These are phyloP conservation scores for Anas bernieri DNA, from an alignment of 2,797 vertebrate species.

Conservation along the genomic window DNA sequence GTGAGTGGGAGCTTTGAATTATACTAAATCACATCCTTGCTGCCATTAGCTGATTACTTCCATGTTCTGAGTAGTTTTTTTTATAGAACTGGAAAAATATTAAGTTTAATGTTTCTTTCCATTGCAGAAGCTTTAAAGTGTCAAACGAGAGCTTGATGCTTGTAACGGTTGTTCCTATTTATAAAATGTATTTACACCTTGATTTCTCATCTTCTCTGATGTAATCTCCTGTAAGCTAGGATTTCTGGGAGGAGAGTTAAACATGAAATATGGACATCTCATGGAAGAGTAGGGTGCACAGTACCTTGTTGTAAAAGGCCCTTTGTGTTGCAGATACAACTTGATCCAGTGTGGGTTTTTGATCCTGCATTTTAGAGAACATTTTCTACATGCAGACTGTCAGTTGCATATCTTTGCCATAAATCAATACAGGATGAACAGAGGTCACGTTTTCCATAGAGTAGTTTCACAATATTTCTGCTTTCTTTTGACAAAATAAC, in stretches of 20 bases:
- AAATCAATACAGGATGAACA: background rate
- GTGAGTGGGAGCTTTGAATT: slow-evolving; percentile 69
- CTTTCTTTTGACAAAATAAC: background rate
- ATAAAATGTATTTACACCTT: slow-evolving; percentile 35
- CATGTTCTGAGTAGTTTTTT: slow-evolving; percentile 62
- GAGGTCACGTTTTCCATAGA: background rate
- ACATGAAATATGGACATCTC: background rate
- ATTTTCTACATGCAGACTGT: background rate
- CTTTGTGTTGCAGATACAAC: background rate
- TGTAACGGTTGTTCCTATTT: slow-evolving; percentile 25
- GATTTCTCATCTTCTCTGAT: slow-evolving; percentile 44
- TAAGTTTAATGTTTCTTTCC: slow-evolving; percentile 15
- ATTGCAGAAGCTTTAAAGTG: slow-evolving; percentile 27
- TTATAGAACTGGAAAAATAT: slow-evolving; percentile 54
- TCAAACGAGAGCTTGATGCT: slow-evolving; percentile 5
- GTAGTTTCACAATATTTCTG: background rate
- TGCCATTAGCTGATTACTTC: slow-evolving; percentile 81
- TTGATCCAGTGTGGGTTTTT: background rate
- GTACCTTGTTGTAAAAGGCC: background rate
- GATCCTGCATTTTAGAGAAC: background rate
- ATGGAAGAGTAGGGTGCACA: background rate
- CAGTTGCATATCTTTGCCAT: background rate
- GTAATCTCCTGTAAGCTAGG: background rate
- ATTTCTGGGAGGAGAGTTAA: background rate
- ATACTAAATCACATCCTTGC: slow-evolving; percentile 63